Conservation (phyloP, 2,888 invertebrate genomes). For the Idaea aversata region DNA sequence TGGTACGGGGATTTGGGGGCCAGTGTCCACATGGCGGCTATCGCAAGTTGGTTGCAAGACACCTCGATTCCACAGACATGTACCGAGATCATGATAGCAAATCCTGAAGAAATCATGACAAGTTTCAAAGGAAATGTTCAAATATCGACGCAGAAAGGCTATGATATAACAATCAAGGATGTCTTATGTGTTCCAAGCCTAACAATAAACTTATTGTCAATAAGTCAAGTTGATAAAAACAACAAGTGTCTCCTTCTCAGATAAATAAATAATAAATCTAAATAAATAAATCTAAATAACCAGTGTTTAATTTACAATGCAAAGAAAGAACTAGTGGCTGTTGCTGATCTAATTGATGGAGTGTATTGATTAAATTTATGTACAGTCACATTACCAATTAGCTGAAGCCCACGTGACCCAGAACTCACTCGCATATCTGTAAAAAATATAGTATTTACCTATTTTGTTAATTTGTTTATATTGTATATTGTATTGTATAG, state of each 20-base stretch:
- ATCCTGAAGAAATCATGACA: slow-evolving; percentile 19
- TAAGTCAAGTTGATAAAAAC: slow-evolving; percentile 26
- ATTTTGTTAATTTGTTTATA: no score
- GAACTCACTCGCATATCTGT: no score
- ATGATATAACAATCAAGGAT: slow-evolving; percentile 17
- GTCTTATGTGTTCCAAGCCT: slow-evolving; percentile 31
- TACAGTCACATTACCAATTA: no score
- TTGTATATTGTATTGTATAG: no score
- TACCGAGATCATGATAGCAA: slow-evolving; percentile 27
- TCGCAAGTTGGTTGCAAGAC: slow-evolving; percentile 13
- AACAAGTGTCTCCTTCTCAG: slow-evolving; percentile 18
- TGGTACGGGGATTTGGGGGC: slow-evolving; percentile 28
- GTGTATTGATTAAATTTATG: slow-evolving; percentile 20
- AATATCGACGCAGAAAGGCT: slow-evolving; percentile 19
- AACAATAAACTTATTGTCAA: slow-evolving; percentile 21
- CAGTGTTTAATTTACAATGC: slow-evolving; percentile 18
- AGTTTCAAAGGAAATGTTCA: slow-evolving; percentile 21
- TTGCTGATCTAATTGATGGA: slow-evolving; percentile 15
- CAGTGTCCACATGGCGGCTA: slow-evolving; percentile 12
- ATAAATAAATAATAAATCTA: no score
- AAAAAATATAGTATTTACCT: no score
- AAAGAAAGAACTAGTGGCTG: slow-evolving; percentile 15
- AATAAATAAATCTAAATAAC: no score
- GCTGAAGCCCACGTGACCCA: no score
- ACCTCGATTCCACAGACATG: neutral